phyloP scores from a whole-genome alignment of 2,113 vertebrate species.

The Amazona vittata region DNA sequence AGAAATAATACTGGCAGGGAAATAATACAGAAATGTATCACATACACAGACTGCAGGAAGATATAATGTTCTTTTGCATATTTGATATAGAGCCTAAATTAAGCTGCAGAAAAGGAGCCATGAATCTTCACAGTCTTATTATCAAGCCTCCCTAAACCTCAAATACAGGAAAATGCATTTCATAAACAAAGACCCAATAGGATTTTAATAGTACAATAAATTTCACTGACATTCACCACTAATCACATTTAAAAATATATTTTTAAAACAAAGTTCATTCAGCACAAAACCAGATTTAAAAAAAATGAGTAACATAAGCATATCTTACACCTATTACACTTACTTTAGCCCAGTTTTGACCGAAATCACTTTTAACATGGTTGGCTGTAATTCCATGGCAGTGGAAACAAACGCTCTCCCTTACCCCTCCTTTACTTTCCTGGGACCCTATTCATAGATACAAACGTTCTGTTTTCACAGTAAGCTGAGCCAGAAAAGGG shows the following conservation, averaged over 20 bases:
- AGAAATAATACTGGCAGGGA: conserved; percentile 66
- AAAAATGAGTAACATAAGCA: not conserved
- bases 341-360: not conserved
- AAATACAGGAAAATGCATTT: conserved; percentile 84
- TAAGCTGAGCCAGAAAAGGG: not conserved
- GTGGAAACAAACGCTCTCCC: not conserved
- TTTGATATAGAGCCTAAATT: conserved; percentile 87
- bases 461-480: not conserved
- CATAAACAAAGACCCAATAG: conserved; percentile 85
- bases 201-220: conserved; percentile 86
- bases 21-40: conserved; percentile 79
- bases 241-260: conserved; percentile 78
- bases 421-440: not conserved
- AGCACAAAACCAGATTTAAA: conserved; percentile 58
- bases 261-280: conserved; percentile 67
- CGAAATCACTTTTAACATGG: not conserved
- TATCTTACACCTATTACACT: not conserved
- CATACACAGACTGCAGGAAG: conserved; percentile 72
- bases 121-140: conserved; percentile 85
- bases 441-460: not conserved
- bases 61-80: conserved; percentile 82
- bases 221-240: conserved; percentile 78
- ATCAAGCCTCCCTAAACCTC: conserved; percentile 81
- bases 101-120: conserved; percentile 80
- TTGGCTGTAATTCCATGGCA: not conserved